phyloP scores from a whole-genome alignment of 2,113 vertebrate genomes.

The Dinomys branickii region DNA sequence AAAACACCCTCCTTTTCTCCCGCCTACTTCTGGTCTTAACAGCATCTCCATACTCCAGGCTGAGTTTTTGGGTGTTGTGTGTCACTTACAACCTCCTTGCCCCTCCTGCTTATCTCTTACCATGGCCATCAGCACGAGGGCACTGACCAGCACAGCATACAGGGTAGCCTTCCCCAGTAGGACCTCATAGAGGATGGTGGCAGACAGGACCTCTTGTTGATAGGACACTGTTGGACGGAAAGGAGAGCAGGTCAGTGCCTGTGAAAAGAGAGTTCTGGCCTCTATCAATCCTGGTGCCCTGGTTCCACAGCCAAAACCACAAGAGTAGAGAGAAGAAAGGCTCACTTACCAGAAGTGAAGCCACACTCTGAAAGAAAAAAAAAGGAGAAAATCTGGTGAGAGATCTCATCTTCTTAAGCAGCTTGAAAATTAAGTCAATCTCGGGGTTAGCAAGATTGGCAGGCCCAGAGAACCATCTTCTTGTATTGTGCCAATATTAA shows the following conservation, averaged over 20 bases:
- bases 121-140: conserved; percentile 78
- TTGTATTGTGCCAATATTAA: rapidly evolving
- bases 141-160: conserved; percentile 84
- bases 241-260: not conserved
- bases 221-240: conserved; percentile 76
- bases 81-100: not conserved
- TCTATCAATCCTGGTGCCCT: not conserved
- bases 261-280: not conserved
- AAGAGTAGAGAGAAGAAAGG: not conserved
- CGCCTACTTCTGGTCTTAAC: not conserved
- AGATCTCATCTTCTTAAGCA: not conserved
- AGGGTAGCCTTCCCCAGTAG: conserved; percentile 84
- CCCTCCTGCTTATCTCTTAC: conserved; percentile 40
- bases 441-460: not conserved
- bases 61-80: not conserved
- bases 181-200: conserved; percentile 85
- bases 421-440: not conserved
- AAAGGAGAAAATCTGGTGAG: not conserved
- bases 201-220: conserved; percentile 78
- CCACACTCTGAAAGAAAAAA: conserved; percentile 76
- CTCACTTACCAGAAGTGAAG: conserved; percentile 51
- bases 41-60: not conserved
- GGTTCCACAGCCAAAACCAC: not conserved
- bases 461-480: not conserved
- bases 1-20: not conserved